Base-by-base conservation (phyloP, 2,113 vertebrate species). In the Lycaon pictus region DNA sequence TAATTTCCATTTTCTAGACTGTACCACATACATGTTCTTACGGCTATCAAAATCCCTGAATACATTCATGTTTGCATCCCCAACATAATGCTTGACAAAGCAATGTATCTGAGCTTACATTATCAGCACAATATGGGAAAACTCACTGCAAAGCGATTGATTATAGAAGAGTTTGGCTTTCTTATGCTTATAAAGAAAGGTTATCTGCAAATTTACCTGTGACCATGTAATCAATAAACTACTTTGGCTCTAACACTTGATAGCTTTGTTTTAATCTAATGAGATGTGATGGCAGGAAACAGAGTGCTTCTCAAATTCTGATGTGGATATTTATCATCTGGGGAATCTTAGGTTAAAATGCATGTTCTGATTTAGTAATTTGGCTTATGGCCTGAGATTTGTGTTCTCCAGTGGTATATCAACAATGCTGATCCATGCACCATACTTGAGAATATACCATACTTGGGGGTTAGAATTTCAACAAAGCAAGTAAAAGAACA, bases 161-260 rank as follows among this genome's bases (percentile, higher is more conserved):
- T 71, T 89, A 83, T 19, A 88, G 83, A 86, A 83, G 22, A 81
- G 56, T 88, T 13, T 76, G 62, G 35, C 19, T 86, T 86, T 13
- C 56, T 58, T 82, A 22, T 9, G 71, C 20, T 69, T 80, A 69
- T 5, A 91, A 81, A 97, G 51, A 76, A 92, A 72, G n/a, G 22
- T 0, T 79, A 77, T 79, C 51, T 62, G 53, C 5, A 88, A 90
- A 97, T 90, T 51, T 69, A 95, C 32, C 22, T 29, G 17, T 95
- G 65, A 90, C 37, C 93, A 84, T 27, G 7, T 86, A 23, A 94
- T 92, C 63, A 80, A 72, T 58, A 93, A 96, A 93, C 60, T 91
- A 91, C 76, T 25, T 93, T 43, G 80, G 56, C 48, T 79, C 90
- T 90, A 90, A 84, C 4, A 90, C 51, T 37, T 55, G 65, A 74